Evolutionary conservation across 2,888 invertebrate species (phyloP), one percentile per base, ranked within the genome.

Genomic region (Monoplex corrugatus): DNA sequence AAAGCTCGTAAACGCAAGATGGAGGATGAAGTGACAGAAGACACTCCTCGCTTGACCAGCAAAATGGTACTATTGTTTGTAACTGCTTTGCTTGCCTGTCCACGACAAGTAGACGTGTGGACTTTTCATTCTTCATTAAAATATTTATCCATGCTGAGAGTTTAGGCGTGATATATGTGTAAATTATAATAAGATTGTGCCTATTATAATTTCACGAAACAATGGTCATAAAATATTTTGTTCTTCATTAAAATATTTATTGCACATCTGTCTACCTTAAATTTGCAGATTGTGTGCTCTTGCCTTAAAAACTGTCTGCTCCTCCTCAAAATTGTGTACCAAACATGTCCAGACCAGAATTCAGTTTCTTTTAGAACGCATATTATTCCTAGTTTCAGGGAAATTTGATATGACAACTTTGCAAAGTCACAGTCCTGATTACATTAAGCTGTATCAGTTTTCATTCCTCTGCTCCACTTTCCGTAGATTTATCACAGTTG

Each of bases 41-140:
- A 89, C 13, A n/a, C 38, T 6, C 87, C 72, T 32, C 43, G 92
- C 89, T 43, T 95, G 84, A 94, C 93, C 38, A 94, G 94, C 88
- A 95, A 95, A 94, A 92, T 95, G 94, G 95, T 95, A 87, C 72
- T 87, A 57, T 35, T 45, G 72, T 44, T 72, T n/a, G 38, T 38
- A 40, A 40, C n/a, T 72, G 2, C 3, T 57, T 72, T 72, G 72
- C 13, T 72, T 78, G 0, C 23, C 16, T 38, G 16, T 68, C n/a
- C 28, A 16, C 35, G 13, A n/a, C n/a, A 19, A 13, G 50, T 50
- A 19, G 10, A 50, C n/a, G 68, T 23, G 16, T 13, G 75, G n/a
- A 13, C 32, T 78, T 78, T 13, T 78, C 5, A 38, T 10, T 8
- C 19, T 78, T 38, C 5, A 5, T 78, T 10, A 38, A 40, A 16